Conservation (phyloP, 2,797 vertebrate species). For the Poecile montanus region DNA sequence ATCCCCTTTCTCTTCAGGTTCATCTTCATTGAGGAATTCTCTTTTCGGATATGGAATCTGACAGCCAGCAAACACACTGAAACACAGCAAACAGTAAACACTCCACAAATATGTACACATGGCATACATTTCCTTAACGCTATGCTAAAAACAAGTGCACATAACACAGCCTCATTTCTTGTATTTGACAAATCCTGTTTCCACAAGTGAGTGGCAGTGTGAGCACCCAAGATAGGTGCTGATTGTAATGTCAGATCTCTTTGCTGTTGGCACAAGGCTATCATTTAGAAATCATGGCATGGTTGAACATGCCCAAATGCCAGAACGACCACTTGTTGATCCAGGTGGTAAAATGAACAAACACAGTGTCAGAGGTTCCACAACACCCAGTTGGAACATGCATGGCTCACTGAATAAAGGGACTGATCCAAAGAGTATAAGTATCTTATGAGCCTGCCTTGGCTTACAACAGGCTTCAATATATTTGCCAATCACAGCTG, state of each 20-base stretch:
- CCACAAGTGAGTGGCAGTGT: neutral
- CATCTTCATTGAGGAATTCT: conserved; percentile 97
- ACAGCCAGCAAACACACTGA: conserved; percentile 95
- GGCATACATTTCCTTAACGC: neutral
- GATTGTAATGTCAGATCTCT: neutral
- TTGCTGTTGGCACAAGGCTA: neutral
- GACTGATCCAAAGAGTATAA: neutral
- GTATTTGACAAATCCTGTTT: neutral
- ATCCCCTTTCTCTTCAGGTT: conserved; percentile 96
- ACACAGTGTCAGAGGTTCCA: neutral
- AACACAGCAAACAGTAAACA: conserved; percentile 49
- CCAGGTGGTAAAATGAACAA: conserved; percentile 28
- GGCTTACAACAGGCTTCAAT: neutral
- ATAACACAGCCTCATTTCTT: neutral
- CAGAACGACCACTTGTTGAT: conserved; percentile 33
- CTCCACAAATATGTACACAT: neutral
- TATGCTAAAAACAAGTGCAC: neutral
- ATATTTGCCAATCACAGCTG: neutral
- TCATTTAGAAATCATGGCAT: conserved; percentile 8
- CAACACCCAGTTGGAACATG: neutral
- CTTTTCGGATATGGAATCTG: conserved; percentile 98
- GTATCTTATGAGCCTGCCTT: neutral
- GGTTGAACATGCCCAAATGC: neutral
- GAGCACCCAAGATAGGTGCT: neutral
- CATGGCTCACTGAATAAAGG: neutral